phyloP scores from a whole-genome alignment of 2,888 invertebrate species.

The Cataglyphis livida region DNA sequence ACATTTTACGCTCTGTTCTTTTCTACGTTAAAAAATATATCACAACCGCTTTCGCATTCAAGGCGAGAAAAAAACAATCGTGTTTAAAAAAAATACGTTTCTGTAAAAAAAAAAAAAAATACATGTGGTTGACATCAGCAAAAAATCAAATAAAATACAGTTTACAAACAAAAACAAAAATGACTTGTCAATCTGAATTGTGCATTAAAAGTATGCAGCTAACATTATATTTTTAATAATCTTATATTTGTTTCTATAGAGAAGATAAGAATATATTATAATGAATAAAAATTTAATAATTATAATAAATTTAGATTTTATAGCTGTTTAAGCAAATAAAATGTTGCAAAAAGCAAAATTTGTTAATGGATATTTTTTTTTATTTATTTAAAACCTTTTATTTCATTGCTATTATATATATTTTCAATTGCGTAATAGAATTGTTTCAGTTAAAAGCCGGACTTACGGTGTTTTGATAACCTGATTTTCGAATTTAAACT shows the following conservation, averaged over 20 bases:
- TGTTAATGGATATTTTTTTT: background rate
- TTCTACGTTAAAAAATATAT: conserved; percentile 8
- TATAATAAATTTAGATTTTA: background rate
- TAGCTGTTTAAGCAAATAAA: background rate
- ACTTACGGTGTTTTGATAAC: background rate
- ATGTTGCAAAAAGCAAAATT: background rate
- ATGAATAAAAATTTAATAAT: conserved; percentile 5
- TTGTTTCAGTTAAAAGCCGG: conserved; percentile 10
- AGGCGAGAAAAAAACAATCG: conserved; percentile 19
- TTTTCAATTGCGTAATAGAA: conserved; percentile 1
- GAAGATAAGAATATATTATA: background rate
- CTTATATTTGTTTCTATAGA: background rate
- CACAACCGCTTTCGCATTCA: background rate
- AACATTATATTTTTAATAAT: background rate
- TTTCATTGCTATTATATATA: conserved; percentile 15
- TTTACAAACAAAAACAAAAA: background rate
- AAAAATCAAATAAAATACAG: background rate
- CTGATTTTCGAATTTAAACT: background rate
- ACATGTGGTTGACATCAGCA: background rate
- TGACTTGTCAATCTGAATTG: background rate
- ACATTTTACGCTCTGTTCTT: background rate
- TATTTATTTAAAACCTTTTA: conserved; percentile 12
- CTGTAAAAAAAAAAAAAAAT: background rate
- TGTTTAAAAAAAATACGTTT: conserved; percentile 10
- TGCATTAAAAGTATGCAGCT: background rate